Evolutionary conservation across 2,113 vertebrate genomes (phyloP).

Genomic region (Microcebus lehilahytsara): DNA sequence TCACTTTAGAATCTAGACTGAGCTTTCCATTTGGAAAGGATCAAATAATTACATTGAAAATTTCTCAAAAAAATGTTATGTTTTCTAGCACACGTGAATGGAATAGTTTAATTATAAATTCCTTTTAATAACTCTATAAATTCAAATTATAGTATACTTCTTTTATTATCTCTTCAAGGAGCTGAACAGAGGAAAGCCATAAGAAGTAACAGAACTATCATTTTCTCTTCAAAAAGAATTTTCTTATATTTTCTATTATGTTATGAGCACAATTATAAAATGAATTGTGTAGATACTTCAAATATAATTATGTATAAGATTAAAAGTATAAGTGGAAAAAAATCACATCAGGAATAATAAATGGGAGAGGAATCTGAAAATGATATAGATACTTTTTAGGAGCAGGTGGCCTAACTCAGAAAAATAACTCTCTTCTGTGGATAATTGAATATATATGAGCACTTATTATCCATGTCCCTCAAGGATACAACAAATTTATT

Average conservation of each 20-base stretch:
- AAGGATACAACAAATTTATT: not conserved
- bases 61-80: not conserved
- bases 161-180: not conserved
- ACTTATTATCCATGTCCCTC: not conserved
- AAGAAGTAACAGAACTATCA: not conserved
- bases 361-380: not conserved
- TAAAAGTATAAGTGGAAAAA: not conserved
- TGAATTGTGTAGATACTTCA: not conserved
- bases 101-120: not conserved
- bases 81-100: not conserved
- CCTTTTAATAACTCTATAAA: not conserved
- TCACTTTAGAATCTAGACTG: not conserved
- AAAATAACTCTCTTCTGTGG: not conserved
- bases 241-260: not conserved
- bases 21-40: not conserved
- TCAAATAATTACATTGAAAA: not conserved
- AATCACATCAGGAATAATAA: not conserved
- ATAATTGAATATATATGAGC: not conserved
- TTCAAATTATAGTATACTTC: not conserved
- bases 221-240: conserved; percentile 1
- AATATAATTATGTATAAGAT: not conserved
- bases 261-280: not conserved
- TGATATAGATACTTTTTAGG: not conserved
- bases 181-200: not conserved
- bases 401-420: not conserved